Conservation (phyloP, 1,140 invertebrate species). For the Lasioglossum albipes region DNA sequence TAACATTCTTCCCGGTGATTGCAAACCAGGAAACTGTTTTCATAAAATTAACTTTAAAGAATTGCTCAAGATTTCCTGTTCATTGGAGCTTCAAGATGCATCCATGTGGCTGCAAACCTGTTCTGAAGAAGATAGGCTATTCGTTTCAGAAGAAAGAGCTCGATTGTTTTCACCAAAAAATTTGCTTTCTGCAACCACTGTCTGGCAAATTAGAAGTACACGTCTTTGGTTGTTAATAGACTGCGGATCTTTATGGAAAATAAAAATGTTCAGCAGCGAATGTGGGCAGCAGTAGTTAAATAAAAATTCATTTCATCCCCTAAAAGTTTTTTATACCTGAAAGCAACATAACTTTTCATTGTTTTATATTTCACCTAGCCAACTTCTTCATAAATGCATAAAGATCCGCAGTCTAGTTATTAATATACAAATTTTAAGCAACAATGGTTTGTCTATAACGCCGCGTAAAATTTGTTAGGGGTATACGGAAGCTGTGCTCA, state of each 20-base stretch:
- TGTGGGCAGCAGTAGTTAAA: too few species aligned
- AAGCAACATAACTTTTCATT: too few species aligned
- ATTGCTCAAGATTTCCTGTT: constrained; percentile 44
- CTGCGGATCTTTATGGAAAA: too few species aligned
- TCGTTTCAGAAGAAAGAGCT: constrained; percentile 35
- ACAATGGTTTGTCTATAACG: too few species aligned
- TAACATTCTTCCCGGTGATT: constrained; percentile 52
- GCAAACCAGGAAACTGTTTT: constrained; percentile 49
- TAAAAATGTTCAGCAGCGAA: too few species aligned
- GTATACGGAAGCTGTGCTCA: constrained; percentile 14
- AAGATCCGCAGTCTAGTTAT: neutral
- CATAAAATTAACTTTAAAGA: constrained; percentile 65
- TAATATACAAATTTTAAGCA: too few species aligned
- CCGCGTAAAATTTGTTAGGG: constrained; percentile 8
- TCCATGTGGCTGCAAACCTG: constrained; percentile 60
- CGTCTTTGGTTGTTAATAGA: neutral
- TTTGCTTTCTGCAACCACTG: constrained; percentile 56
- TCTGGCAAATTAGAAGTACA: constrained; percentile 59
- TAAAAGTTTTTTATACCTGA: too few species aligned
- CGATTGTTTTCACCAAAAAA: constrained; percentile 61
- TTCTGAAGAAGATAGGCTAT: constrained; percentile 44
- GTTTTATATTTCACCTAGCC: too few species aligned
- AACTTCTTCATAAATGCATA: too few species aligned
- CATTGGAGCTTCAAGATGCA: constrained; percentile 60
- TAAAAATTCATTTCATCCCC: too few species aligned